Evolutionary conservation across 92 coral and sea anemone species (phyloP), one percentile per base, ranked within the genome.

Genomic region (Epizoanthus scotinus): DNA sequence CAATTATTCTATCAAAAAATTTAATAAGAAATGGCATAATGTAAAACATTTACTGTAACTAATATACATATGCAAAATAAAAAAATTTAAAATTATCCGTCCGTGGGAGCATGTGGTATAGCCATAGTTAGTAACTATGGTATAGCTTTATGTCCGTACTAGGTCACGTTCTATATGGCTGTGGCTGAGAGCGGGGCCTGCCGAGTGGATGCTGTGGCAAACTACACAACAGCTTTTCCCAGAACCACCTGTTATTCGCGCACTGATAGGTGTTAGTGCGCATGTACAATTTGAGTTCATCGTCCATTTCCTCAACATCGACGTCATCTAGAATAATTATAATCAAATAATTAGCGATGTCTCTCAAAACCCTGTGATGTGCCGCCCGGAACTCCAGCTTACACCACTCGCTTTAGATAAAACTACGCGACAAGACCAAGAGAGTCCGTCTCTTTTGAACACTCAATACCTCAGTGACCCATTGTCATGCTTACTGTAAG

Each of bases 331-430:
- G 89, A 47, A 88, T 68, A 44, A 93, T 85, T 13, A 93, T 81
- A 7, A 93, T 93, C 25, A 93, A 53, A 29, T 93, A 91, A 70
- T 87, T 90, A 5, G 87, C 85, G 61, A 86, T 92, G 58, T 91
- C 94, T 68, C 88, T 72, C 18, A 93, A 75, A n/a, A 84, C 94
- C 79, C 84, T 91, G 20, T 83, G 98, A 54, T 93, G 98, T 1
- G 98, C 98, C 5, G 98, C 94, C 7, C 98, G 91, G 57, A 93
- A 93, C 86, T 93, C 98, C 63, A 91, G 59, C 95, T 83, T 84
- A 58, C 98, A 93, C 98, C 98, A 93, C 67, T 93, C 98, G 83
- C 98, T 93, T 74, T 81, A 64, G 22, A 91, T 59, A 74, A 93
- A 93, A 73, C 77, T 64, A 27, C 82, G 90, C 4, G 98, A 93